Conservation (phyloP, 2,797 vertebrate genomes). For the Coccyzus lansbergi region DNA sequence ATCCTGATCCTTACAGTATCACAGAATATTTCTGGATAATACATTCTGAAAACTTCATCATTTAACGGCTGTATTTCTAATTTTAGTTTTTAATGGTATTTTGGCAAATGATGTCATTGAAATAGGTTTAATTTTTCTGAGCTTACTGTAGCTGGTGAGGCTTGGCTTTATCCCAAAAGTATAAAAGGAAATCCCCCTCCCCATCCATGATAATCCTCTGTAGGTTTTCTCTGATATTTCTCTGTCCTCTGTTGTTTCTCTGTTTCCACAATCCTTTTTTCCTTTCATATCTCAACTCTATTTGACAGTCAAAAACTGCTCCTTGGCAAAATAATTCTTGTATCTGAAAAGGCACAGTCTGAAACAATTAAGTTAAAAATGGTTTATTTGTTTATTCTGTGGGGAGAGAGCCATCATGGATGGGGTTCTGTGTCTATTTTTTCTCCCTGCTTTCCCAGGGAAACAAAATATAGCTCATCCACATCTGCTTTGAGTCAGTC, state of each 20-base stretch:
- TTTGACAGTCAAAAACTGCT: not conserved
- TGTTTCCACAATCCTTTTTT: not conserved
- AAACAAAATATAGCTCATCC: slow-evolving; percentile 37
- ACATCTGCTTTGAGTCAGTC: slow-evolving; percentile 54
- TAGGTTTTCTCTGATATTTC: not conserved
- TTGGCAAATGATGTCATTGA: not conserved
- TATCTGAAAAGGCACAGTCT: not conserved
- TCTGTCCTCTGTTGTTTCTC: too few relatives aligned
- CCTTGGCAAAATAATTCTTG: not conserved
- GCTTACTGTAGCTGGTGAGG: not conserved
- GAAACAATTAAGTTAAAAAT: not conserved
- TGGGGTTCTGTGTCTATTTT: not conserved
- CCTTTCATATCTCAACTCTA: not conserved
- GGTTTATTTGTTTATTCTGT: not conserved
- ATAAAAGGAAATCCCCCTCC: slow-evolving; percentile 7
- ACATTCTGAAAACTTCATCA: not conserved
- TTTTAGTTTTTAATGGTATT: not conserved
- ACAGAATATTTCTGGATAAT: not conserved
- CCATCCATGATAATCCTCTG: not conserved
- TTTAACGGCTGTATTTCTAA: not conserved
- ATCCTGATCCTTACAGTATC: not conserved
- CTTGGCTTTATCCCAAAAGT: not conserved
- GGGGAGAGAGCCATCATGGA: not conserved
- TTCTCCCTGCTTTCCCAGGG: not conserved
- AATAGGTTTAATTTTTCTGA: not conserved